Percentiles rank a stretch among this genome's conserved stretches.
phyloP scores from a whole-genome alignment of 2,797 vertebrate genomes.

The Petrocephalus sullivani region DNA sequence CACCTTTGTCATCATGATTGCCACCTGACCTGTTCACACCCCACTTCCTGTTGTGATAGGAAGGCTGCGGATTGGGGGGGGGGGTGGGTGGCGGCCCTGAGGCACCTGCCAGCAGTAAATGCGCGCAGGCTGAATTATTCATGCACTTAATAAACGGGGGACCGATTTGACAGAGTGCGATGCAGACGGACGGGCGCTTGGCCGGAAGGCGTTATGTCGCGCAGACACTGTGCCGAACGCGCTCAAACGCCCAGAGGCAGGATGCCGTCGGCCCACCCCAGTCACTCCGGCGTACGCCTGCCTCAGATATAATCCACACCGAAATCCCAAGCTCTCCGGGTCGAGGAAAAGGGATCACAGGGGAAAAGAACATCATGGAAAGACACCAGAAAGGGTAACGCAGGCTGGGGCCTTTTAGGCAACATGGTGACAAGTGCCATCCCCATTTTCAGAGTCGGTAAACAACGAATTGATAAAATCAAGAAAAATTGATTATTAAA shows the following conservation, averaged over 20 bases:
- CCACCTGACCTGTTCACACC: background rate
- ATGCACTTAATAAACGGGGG: conserved; percentile 30
- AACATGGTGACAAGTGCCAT: background rate
- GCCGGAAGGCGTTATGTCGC: background rate
- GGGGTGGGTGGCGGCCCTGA: background rate
- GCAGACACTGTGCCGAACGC: background rate
- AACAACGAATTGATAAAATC: no score
- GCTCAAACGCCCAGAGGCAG: background rate
- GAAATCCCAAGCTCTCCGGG: background rate
- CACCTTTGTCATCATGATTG: background rate
- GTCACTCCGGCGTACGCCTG: background rate
- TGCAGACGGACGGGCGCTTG: background rate
- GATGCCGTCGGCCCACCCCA: background rate
- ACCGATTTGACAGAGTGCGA: conserved; percentile 28
- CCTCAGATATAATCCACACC: background rate
- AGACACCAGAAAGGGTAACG: background rate
- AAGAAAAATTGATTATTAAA: no score
- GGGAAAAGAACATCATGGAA: background rate
- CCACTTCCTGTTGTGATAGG: background rate
- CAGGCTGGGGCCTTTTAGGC: background rate
- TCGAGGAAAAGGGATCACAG: background rate
- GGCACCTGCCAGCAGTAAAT: conserved; percentile 17
- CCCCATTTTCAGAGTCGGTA: no score
- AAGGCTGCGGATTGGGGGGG: background rate
- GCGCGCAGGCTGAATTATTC: conserved; percentile 29